Percentiles rank a stretch among this genome's conserved stretches.
Conservation (phyloP, 1,140 invertebrate species). For the Drosophila carrolli region DNA sequence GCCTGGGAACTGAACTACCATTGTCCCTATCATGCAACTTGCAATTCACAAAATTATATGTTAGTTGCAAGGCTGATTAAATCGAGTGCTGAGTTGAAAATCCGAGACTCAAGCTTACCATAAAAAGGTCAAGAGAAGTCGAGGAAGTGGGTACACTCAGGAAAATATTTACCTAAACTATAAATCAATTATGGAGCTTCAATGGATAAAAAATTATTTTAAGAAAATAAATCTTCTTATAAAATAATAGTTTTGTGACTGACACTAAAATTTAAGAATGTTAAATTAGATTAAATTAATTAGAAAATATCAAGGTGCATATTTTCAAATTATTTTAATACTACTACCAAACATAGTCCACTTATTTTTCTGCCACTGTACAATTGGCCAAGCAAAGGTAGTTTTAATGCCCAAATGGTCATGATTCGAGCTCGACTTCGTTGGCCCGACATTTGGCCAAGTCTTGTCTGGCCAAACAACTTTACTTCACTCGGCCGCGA, state of each 20-base stretch:
- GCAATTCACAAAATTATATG: constrained; percentile 52
- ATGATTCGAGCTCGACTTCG: constrained; percentile 67
- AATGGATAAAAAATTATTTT: no score
- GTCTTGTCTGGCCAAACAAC: constrained; percentile 76
- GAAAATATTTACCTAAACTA: no score
- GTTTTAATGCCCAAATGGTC: constrained; percentile 80
- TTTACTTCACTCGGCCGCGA: constrained; percentile 48
- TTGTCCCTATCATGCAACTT: constrained; percentile 40
- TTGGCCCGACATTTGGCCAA: constrained; percentile 31
- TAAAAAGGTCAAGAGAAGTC: constrained; percentile 50
- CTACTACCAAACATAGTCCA: neutral
- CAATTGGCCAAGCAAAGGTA: constrained; percentile 47
- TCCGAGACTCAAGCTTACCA: constrained; percentile 23
- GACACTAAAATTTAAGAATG: no score
- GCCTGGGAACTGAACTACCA: constrained; percentile 24
- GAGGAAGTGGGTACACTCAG: neutral
- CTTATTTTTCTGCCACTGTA: neutral
- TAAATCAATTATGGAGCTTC: no score
- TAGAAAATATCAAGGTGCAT: no score
- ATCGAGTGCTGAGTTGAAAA: constrained; percentile 21
- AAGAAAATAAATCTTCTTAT: no score
- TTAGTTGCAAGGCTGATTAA: constrained; percentile 45
- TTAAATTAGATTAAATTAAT: no score
- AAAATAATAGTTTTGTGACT: no score
- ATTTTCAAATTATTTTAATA: no score